Conservation (phyloP, 2,113 vertebrate genomes). For the Vanacampus margaritifer region DNA sequence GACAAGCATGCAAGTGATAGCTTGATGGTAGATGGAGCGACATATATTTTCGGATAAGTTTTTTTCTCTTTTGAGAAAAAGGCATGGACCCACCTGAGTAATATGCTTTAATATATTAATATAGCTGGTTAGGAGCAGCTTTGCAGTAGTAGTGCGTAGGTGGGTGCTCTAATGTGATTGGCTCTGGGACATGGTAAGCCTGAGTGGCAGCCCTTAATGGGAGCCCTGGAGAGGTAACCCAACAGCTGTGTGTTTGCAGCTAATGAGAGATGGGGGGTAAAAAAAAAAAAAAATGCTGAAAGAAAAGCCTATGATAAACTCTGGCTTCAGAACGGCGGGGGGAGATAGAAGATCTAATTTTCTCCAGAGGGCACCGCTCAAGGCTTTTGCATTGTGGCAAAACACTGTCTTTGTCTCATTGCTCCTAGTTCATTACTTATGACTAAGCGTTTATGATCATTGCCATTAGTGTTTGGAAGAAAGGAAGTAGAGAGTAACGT, state of each 20-base stretch:
- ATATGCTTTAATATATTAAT: conserved; percentile 45
- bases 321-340: conserved; percentile 54
- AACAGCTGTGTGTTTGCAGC: conserved; percentile 76
- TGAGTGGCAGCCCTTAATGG: conserved; percentile 75
- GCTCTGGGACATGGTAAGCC: conserved; percentile 54
- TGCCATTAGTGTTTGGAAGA: conserved; percentile 45
- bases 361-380: conserved; percentile 59
- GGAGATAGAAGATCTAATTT: conserved; percentile 60
- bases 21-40: background rate
- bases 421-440: conserved; percentile 51
- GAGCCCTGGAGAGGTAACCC: conserved; percentile 73
- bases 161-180: conserved; percentile 68
- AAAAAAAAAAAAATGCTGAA: conserved; percentile 67
- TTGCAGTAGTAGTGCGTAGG: conserved; percentile 50
- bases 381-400: conserved; percentile 51
- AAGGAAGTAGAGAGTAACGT: conserved; percentile 37
- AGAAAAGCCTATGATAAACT: conserved; percentile 68
- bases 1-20: background rate
- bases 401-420: conserved; percentile 54
- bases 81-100: conserved; percentile 48
- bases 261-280: conserved; percentile 73
- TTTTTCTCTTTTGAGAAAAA: conserved; percentile 14
- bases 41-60: too few relatives aligned
- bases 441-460: conserved; percentile 60
- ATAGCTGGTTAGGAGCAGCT: conserved; percentile 41